Percentiles rank a stretch among this genome's conserved stretches.
Evolutionary conservation across 23 tunicate species (phyloP).

Genomic region (Corella eumyota): DNA sequence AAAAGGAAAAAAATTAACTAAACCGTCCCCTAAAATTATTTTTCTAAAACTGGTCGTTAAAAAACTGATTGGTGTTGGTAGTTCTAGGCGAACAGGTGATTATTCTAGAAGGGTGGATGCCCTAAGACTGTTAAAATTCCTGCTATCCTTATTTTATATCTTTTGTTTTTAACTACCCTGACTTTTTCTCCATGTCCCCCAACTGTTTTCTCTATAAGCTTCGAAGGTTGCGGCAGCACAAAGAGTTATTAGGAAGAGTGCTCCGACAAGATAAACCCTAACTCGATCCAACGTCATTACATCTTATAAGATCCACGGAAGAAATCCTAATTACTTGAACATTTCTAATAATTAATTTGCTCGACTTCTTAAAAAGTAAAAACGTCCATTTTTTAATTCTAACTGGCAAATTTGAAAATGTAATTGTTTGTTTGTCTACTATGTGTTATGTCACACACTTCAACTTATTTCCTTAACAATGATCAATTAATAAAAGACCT

Average conservation of each 20-base stretch:
- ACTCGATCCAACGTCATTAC: conserved; percentile 31
- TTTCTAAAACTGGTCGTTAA: background rate
- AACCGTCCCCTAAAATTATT: too few relatives aligned
- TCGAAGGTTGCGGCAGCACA: conserved; percentile 13
- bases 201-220: conserved; percentile 40
- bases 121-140: background rate
- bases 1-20: background rate
- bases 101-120: too few relatives aligned
- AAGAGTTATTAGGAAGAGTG: conserved; percentile 21
- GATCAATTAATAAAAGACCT: too few relatives aligned
- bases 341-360: too few relatives aligned
- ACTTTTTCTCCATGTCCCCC: conserved; percentile 67
- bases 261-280: conserved; percentile 19
- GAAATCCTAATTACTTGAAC: too few relatives aligned
- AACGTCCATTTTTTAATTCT: too few relatives aligned
- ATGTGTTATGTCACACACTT: too few relatives aligned
- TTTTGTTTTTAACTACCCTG: conserved; percentile 12
- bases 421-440: too few relatives aligned
- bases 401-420: too few relatives aligned
- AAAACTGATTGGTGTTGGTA: background rate
- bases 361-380: too few relatives aligned
- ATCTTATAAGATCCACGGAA: conserved; percentile 10
- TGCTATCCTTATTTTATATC: background rate
- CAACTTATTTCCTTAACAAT: too few relatives aligned
- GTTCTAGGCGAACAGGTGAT: background rate